Base-by-base conservation (phyloP, 2,113 vertebrate genomes). In the Nymphicus hollandicus region DNA sequence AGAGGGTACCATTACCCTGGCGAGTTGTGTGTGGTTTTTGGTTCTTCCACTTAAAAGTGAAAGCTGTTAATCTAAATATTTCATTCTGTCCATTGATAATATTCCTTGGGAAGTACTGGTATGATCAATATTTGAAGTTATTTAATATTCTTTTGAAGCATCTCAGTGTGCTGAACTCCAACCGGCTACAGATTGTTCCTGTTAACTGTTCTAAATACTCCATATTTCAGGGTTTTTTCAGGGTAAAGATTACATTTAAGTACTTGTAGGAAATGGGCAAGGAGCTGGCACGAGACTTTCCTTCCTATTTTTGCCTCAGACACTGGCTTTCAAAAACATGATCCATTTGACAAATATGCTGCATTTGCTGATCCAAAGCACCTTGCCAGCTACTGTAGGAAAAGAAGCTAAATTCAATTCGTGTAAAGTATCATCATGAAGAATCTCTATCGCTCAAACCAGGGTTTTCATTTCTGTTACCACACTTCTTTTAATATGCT, bases 291-390 rank as follows among this genome's bases (percentile, higher is more conserved):
- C 22, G 33, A 68, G 47, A 6, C 28, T 43, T 53, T n/a, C 19
- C 28, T 79, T 76, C 24, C 24, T 1, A 13, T 19, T 61, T 86
- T 55, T 44, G 43, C n/a, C 7, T 39, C 46, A 28, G 19, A 3
- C 28, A 11, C 10, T 29, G 5, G n/a, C 28, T 63, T 49, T 43
- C 46, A n/a, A 17, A 49, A 61, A 28, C 3, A 1, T 2, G 7
- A 71, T 6, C 35, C 3, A 0, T 44, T 41, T 14, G 55, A 35
- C 43, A 60, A 33, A 37, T 12, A 9, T 0, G 0, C 58, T 81
- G 46, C 4, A 0, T 43, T 43, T 72, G 19, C 63, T 88, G 49
- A 31, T n/a, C 69, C 41, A 53, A 27, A 86, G 29, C 33, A 44
- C 35, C 22, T 15, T 9, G 18, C 25, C 46, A 28, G 25, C 47